Base-by-base conservation (phyloP, 2,113 vertebrate genomes). In the Gulo gulo region DNA sequence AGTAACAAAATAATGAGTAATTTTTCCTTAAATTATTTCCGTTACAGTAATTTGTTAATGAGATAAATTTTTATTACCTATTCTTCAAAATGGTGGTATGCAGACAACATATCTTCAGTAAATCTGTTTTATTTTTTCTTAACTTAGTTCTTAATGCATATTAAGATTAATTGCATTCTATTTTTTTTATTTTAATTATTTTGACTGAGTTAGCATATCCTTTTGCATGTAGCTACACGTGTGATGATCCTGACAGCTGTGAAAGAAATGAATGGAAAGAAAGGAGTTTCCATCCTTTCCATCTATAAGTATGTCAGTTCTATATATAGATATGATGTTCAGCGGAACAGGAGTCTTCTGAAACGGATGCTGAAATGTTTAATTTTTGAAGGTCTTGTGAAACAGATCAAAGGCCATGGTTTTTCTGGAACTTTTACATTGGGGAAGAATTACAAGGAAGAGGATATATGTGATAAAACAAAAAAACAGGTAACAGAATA, bases 391-490 rank as follows among this genome's bases (percentile, higher is more conserved):
- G 99, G 99, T 88, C 96, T 99, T 95, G 99, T 99, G 47, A 99
- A 99, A 91, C 99, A 99, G 97, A 99, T 99, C 95, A 99, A 99
- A 99, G 99, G 99, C 91, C 99, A 99, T 50, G 99, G 99, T 91
- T 98, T 99, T 98, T 99, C 99, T 23, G 99, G 99, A 1, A 99
- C 99, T 24, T 99, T 99, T 97, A 99, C 99, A 93, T 95, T 99
- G 96, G 99, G 99, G 4, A 99, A 99, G 98, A 99, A 99, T 85
- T 99, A 99, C 98, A 99, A 99, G 96, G 99, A 99, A 88, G 99
- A 99, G 29, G 99, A 99, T 98, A 99, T 98, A 95, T 98, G 97
- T 91, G 98, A 98, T 39, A 98, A 98, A 95, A 92, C 98, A 14
- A 98, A 99, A 97, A 99, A 99, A 92, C 98, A 99, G 98, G 99